Base-by-base conservation (phyloP, 2,888 invertebrate species). In the Allacma fusca region DNA sequence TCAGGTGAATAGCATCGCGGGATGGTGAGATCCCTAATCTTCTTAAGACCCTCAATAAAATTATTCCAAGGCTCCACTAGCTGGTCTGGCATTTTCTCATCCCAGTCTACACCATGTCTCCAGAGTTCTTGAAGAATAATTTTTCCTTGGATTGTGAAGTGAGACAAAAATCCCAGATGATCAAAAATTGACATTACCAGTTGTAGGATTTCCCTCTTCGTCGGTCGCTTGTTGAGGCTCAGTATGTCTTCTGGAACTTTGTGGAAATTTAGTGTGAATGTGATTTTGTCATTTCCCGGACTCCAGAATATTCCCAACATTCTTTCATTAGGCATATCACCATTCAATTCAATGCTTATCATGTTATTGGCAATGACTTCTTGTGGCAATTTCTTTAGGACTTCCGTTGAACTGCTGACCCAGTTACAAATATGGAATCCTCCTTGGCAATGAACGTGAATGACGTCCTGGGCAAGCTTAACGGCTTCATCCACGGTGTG, bases 241-340 rank as follows among this genome's bases (percentile, higher is more conserved):
- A 21, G 21, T 7, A 80, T 24, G 1, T 40, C 62, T 26, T 40
- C 26, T 40, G 65, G 34, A 21, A n/a, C 65, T 19, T 69, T 57
- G 2, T 19, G 23, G 19, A 73, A 57, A 9, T 75, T 72, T 2
- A 80, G 64, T 19, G 13, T 19, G 44, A 78, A 79, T 1, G 23
- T 5, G 44, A 80, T 72, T 16, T 19, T 1, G 23, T 80, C 77
- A 2, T 75, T 64, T 12, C 59, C 65, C 21, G 76, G 69, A 21
- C 44, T 65, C 74, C 74, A 77, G 12, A 28, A 50, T 19, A 81
- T 23, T 21, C 81, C 81, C 1, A 81, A 62, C 0, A 78, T 67
- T n/a, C 76, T 64, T 16, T 76, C 78, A 7, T 29, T 44, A 12
- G 72, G 73, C 16, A 72, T 34, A 13, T 23, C 40, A 5, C 40